phyloP scores from a whole-genome alignment of 2,113 vertebrate genomes.

The Gymnogyps californianus region DNA sequence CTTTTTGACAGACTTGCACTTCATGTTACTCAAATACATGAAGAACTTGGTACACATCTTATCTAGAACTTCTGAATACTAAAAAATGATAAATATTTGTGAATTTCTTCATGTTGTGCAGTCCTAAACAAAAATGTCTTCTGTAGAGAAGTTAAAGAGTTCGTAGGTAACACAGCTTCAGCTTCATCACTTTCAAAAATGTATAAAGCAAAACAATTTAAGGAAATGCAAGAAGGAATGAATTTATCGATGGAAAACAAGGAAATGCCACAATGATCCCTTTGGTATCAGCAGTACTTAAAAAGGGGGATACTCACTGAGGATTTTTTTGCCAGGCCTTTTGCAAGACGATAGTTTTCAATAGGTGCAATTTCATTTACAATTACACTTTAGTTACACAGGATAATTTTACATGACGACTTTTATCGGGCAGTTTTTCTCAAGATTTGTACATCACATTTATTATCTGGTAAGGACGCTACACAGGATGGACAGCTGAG shows the following conservation, averaged over 20 bases:
- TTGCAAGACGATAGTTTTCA: neutral
- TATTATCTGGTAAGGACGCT: neutral
- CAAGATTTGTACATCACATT: accelerated
- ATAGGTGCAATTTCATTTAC: neutral
- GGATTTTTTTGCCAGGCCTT: neutral
- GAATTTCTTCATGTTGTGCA: neutral
- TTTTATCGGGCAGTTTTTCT: neutral
- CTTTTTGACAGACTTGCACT: neutral
- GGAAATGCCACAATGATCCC: neutral
- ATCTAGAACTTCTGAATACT: neutral
- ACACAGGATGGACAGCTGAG: neutral
- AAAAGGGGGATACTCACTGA: neutral
- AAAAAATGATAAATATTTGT: neutral
- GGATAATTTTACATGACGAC: neutral
- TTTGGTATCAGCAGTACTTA: neutral
- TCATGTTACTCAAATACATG: neutral
- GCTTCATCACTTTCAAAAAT: neutral
- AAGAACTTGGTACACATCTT: neutral
- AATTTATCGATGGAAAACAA: neutral
- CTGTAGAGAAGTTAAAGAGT: neutral
- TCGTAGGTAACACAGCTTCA: neutral
- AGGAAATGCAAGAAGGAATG: neutral
- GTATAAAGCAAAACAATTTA: neutral
- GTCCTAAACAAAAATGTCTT: neutral
- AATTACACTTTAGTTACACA: neutral